Evolutionary conservation across 2,113 vertebrate species (phyloP).

Genomic region (Xerus inauris): DNA sequence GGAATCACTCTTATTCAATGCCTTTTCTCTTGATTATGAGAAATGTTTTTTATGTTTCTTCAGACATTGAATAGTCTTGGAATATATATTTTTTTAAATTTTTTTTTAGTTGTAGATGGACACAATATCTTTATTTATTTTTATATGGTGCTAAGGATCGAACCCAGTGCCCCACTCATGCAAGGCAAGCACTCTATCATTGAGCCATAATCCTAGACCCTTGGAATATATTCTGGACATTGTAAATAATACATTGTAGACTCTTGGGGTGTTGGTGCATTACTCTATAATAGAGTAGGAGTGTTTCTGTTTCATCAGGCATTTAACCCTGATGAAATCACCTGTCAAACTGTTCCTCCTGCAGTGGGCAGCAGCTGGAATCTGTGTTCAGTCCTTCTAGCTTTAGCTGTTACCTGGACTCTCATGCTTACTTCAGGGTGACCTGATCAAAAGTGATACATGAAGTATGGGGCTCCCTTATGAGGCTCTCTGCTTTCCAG

Average conservation of each 20-base stretch:
- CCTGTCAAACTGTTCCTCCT: background rate
- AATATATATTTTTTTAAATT: no score
- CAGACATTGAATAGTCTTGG: background rate
- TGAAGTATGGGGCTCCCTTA: no score
- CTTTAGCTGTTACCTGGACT: background rate
- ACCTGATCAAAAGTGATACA: no score
- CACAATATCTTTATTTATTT: no score
- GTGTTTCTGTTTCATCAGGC: background rate
- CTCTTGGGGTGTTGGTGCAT: background rate
- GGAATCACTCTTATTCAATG: background rate
- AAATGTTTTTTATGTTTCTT: background rate
- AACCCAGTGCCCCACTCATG: no score
- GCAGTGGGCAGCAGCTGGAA: background rate
- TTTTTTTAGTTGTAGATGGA: no score
- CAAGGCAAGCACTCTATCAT: no score
- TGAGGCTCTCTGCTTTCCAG: no score
- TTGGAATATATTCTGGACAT: background rate
- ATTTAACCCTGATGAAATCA: background rate
- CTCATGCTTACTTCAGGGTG: background rate
- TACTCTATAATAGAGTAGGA: background rate
- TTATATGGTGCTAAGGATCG: no score
- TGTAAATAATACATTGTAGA: background rate
- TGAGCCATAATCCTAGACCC: no score
- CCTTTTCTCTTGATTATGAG: slow-evolving; percentile 15
- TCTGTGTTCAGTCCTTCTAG: background rate